Conservation (phyloP, 1,140 invertebrate genomes). For the Pristionchus pacificus region DNA sequence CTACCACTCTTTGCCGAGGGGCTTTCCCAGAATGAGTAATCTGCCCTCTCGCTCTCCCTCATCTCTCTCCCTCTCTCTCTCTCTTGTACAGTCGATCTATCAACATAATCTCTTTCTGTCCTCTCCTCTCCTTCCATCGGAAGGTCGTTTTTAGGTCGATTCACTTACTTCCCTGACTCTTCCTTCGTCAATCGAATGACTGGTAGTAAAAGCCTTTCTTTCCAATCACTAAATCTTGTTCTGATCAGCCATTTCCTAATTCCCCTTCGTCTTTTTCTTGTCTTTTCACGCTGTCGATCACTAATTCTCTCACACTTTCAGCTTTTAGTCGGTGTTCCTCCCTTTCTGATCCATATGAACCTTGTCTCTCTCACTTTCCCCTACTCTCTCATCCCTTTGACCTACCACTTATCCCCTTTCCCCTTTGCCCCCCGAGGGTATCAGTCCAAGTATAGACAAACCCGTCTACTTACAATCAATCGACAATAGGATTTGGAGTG, state of each 20-base stretch:
- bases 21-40: too few relatives aligned
- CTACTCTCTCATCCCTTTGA: too few relatives aligned
- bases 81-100: not conserved
- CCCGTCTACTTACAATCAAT: too few relatives aligned
- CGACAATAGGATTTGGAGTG: too few relatives aligned
- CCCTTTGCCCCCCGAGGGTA: too few relatives aligned
- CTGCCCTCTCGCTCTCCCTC: not conserved
- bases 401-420: too few relatives aligned
- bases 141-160: not conserved
- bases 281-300: not conserved
- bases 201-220: not conserved
- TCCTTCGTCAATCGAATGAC: not conserved
- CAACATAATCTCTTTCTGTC: not conserved
- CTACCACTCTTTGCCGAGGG: not conserved
- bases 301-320: slow-evolving; percentile 4
- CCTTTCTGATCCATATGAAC: too few relatives aligned
- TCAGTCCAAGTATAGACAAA: too few relatives aligned
- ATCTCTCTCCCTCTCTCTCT: slow-evolving; percentile 5
- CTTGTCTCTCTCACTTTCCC: too few relatives aligned
- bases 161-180: not conserved
- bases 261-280: not conserved
- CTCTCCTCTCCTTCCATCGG: not conserved
- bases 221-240: not conserved
- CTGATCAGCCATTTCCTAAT: not conserved
- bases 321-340: too few relatives aligned